Conservation (phyloP, 1,140 invertebrate species). For the Ladona fulva region DNA sequence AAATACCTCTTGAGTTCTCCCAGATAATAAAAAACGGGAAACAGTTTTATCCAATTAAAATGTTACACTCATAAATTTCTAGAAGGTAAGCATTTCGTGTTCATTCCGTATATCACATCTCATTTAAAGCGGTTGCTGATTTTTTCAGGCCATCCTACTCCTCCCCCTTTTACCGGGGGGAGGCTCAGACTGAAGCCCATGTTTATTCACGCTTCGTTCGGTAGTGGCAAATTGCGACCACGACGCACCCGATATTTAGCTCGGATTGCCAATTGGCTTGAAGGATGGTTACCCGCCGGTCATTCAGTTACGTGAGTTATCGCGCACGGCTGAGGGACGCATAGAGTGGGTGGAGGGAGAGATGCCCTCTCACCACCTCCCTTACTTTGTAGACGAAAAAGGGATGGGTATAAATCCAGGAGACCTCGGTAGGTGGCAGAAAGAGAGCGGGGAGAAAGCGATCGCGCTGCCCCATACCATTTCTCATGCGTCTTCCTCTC, state of each 20-base stretch:
- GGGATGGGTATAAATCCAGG: not conserved
- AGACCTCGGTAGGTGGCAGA: not conserved
- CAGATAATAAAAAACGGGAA: no score
- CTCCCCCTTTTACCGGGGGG: not conserved
- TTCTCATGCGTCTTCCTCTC: not conserved
- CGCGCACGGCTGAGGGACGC: not conserved
- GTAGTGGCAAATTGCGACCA: not conserved
- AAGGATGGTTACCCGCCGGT: not conserved
- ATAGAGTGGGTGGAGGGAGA: not conserved
- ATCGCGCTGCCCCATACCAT: not conserved
- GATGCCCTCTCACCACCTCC: not conserved
- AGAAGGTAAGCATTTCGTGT: no score
- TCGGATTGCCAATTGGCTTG: conserved; percentile 7
- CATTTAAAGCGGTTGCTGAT: not conserved
- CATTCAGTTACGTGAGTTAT: not conserved
- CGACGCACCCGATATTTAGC: not conserved
- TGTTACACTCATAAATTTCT: no score
- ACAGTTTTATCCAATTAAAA: no score
- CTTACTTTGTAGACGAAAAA: not conserved
- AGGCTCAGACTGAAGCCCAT: not conserved
- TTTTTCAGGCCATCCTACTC: not conserved
- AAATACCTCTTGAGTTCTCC: no score
- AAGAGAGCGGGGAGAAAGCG: not conserved
- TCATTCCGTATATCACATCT: not conserved
- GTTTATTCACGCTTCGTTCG: not conserved